These are phyloP conservation scores for Hemithea aestivaria DNA, from an alignment of 2,888 invertebrate genomes.

Conservation along the genomic window DNA sequence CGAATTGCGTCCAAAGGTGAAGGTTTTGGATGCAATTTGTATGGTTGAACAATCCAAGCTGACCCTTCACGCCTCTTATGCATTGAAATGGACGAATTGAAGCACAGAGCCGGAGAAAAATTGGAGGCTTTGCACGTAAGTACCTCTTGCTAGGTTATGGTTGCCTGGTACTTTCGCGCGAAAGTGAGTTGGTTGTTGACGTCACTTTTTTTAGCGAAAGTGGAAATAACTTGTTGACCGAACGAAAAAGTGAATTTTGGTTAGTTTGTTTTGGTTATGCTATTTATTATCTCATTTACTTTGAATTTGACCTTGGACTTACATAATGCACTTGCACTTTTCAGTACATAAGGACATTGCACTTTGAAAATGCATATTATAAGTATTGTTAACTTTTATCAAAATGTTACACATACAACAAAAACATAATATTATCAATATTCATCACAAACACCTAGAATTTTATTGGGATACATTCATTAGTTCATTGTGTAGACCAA, in stretches of 20 bases:
- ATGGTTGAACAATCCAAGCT: slow-evolving; percentile 47
- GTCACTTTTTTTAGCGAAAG: slow-evolving; percentile 31
- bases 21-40: slow-evolving; percentile 62
- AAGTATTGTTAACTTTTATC: too few relatives aligned
- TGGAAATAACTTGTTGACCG: slow-evolving; percentile 21
- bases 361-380: too few relatives aligned
- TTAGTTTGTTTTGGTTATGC: slow-evolving; percentile 37
- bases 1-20: slow-evolving; percentile 73
- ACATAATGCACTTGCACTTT: slow-evolving; percentile 39
- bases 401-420: too few relatives aligned
- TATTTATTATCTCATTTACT: slow-evolving; percentile 42
- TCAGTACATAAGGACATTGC: too few relatives aligned
- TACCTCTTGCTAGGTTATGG: slow-evolving; percentile 38
- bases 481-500: too few relatives aligned
- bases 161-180: slow-evolving; percentile 51
- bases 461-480: too few relatives aligned
- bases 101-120: slow-evolving; percentile 68
- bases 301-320: slow-evolving; percentile 49
- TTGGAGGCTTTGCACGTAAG: slow-evolving; percentile 72
- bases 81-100: slow-evolving; percentile 69
- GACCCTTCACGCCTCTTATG: slow-evolving; percentile 44
- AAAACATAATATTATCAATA: too few relatives aligned
- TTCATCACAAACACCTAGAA: too few relatives aligned
- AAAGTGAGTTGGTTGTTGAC: slow-evolving; percentile 42
- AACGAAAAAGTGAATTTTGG: slow-evolving; percentile 3